Conservation (phyloP, 2,888 invertebrate species). For the Dasysyrphus tricinctus region DNA sequence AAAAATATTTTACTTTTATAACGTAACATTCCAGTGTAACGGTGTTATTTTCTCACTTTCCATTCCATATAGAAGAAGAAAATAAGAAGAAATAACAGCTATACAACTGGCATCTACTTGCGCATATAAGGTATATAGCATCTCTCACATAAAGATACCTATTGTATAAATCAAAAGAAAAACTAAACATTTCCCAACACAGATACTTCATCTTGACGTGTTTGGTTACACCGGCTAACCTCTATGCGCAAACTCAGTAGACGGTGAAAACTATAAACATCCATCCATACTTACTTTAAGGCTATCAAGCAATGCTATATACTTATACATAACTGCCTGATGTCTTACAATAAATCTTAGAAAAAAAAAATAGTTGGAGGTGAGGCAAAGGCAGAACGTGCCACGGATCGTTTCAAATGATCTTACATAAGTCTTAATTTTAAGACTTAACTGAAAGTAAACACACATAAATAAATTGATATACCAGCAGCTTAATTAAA, state of each 20-base stretch:
- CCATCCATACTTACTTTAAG: slow-evolving; percentile 13
- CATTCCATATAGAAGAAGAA: slow-evolving; percentile 49
- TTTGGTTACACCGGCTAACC: slow-evolving; percentile 67
- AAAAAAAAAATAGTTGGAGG: neutral
- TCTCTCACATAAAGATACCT: slow-evolving; percentile 26
- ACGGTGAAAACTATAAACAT: slow-evolving; percentile 60
- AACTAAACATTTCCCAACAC: slow-evolving; percentile 52
- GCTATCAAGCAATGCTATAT: neutral
- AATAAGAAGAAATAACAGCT: neutral
- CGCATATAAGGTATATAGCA: neutral
- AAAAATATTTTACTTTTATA: slow-evolving; percentile 23
- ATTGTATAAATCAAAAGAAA: slow-evolving; percentile 41
- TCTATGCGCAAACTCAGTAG: slow-evolving; percentile 54
- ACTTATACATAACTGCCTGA: neutral
- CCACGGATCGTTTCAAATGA: slow-evolving; percentile 29
- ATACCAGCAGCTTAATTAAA: slow-evolving; percentile 48
- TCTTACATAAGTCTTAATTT: slow-evolving; percentile 55
- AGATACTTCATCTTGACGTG: slow-evolving; percentile 56
- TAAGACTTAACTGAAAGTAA: slow-evolving; percentile 29
- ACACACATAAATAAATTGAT: slow-evolving; percentile 36
- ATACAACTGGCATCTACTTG: slow-evolving; percentile 3
- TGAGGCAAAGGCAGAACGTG: slow-evolving; percentile 33
- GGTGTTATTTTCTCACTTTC: slow-evolving; percentile 66
- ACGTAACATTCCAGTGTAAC: slow-evolving; percentile 59
- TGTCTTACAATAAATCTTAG: neutral